Base-by-base conservation (phyloP, 2,888 invertebrate genomes). In the Erebia epiphron region DNA sequence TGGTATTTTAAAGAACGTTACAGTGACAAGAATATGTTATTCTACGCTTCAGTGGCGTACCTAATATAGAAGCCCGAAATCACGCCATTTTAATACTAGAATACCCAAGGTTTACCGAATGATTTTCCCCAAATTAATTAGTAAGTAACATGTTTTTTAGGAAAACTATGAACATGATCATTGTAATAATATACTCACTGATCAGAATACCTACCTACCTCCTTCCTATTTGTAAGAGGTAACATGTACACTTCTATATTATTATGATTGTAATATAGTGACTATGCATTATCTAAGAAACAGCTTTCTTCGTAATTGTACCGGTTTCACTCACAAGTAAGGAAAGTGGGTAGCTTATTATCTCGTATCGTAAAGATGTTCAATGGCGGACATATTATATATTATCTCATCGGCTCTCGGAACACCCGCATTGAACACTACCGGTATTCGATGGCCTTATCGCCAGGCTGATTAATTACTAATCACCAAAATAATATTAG, bases 391-490 rank as follows among this genome's bases (percentile, higher is more conserved):
- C 79, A 74, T 78, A 61, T 7, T 46, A 82, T 83, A n/a, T n/a
- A n/a, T n/a, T n/a, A 83, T 82, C 77, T 83, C 79, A 81, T 76
- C 41, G 64, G 65, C 61, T 62, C 69, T 56, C 60, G 76, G 86
- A 85, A 84, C 85, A 83, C 86, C 85, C 86, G 81, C 83, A 81
- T 80, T 54, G 85, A 67, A 61, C 16, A 63, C 73, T 72, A 73
- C 75, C 60, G 56, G 69, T 68, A 57, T 67, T 66, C 61, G 56
- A 64, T 68, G 67, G 62, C 74, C 41, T 72, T 66, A 74, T 52
- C 56, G 26, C 46, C 50, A 35, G 11, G 35, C 41, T 16, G n/a
- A 16, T 41, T 52, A 52, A 35, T 52, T 18, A 58, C 26, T 2
- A 4, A 26, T 35, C 7, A 35, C 35, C 35, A 26, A 26, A 2